Evolutionary conservation across 2,113 vertebrate genomes (phyloP), one percentile per base, ranked within the genome.

Genomic region (Euleptes europaea): DNA sequence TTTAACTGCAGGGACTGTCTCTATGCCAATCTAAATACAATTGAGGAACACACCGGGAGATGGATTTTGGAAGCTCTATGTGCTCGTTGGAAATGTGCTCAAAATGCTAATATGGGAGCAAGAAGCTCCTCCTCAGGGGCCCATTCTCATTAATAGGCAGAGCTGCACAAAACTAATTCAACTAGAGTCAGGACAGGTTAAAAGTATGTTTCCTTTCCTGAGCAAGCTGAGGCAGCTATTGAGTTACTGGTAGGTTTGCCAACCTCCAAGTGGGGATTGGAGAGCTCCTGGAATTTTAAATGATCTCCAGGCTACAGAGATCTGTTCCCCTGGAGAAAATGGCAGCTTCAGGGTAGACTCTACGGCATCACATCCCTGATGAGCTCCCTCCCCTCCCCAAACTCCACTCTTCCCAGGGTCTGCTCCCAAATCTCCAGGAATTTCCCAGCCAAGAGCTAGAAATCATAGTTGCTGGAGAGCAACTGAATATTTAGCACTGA

Each of bases 1-100:
- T 85, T 90, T 88, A 80, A 86, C 19, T 21, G 54, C 0, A 49
- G 71, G 82, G 33, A 66, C 78, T 92, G 87, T 86, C 63, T 51
- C 90, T 21, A 0, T 86, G 83, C 84, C 65, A 70, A 11, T 71
- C 28, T 14, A 79, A 65, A 72, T 71, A 15, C 17, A 40, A 31
- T 1, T 70, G 33, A 77, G 73, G 33, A n/a, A 77, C 60, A 81
- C 26, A 47, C 49, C n/a, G 26, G 49, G 38, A 31, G 17, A 8
- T 74, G 65, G 33, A 7, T 49, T 10, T 63, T 77, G 28, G 66
- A 88, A 66, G 44, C 33, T 49, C 2, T 11, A 26, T 57, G 8
- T 33, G 14, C 21, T 51, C 21, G n/a, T 31, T 66, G 0, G 1
- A 17, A 35, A 35, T 11, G 38, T 63, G 38, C 40, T 17, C 54